Evolutionary conservation across 2,888 invertebrate species (phyloP).

Genomic region (Acronicta leporina): DNA sequence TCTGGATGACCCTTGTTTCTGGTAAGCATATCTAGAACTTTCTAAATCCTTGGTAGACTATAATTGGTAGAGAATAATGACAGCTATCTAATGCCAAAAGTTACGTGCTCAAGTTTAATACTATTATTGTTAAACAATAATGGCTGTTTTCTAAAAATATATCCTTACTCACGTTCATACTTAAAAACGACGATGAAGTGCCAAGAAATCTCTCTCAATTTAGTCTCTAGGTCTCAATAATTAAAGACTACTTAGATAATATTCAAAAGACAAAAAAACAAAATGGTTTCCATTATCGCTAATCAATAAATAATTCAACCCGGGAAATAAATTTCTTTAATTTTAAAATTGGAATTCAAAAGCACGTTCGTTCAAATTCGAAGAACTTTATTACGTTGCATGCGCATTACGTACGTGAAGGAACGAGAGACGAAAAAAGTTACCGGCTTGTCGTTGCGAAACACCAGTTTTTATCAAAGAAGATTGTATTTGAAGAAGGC

Average conservation of each 20-base stretch:
- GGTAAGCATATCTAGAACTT: conserved; percentile 86
- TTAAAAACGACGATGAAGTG: conserved; percentile 29
- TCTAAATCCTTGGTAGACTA: too few species aligned
- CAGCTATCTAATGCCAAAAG: conserved; percentile 22
- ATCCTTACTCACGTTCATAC: conserved; percentile 21
- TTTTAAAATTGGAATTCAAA: conserved; percentile 30
- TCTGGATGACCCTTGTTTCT: conserved; percentile 98
- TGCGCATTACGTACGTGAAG: conserved; percentile 40
- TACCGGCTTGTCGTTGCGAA: conserved; percentile 37
- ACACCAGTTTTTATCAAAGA: conserved; percentile 38
- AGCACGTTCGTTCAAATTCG: conserved; percentile 42
- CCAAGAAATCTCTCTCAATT: conserved; percentile 34
- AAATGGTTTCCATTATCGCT: neutral
- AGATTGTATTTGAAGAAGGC: conserved; percentile 47
- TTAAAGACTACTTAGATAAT: neutral
- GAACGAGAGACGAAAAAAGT: conserved; percentile 36
- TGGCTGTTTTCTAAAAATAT: conserved; percentile 41
- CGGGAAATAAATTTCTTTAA: conserved; percentile 15
- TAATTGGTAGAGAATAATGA: too few species aligned
- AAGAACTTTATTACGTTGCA: conserved; percentile 41
- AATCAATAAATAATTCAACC: too few species aligned
- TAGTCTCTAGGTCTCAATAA: conserved; percentile 27
- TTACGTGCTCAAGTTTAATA: conserved; percentile 4
- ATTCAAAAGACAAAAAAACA: neutral
- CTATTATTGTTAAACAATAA: neutral